Base-by-base conservation (phyloP, 2,888 invertebrate genomes). In the Opisthograptis luteolata region DNA sequence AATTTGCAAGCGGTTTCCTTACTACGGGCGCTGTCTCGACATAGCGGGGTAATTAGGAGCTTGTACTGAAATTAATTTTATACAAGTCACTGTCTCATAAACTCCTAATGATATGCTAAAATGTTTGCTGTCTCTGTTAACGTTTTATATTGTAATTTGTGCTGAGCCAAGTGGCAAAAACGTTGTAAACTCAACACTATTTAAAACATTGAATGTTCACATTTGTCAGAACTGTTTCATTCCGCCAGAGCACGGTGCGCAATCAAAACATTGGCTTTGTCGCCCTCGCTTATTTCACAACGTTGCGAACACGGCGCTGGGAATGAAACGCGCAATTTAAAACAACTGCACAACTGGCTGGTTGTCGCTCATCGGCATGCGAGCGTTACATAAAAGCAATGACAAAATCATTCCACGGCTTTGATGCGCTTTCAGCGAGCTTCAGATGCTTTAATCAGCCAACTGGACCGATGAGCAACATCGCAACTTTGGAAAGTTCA, bases 381-480 rank as follows among this genome's bases (percentile, higher is more conserved):
- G 27, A 27, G 10, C 8, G 13, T 14, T 1, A 27, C 19, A 32
- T 7, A 27, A 27, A 41, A 27, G 34, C 27, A 19, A 2, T 8
- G 22, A 9, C 1, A 14, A 30, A 31, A 37, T 4, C 5, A 2
- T 3, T 2, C 19, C n/a, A 2, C 13, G 1, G 37, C 13, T 37
- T 39, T 39, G 46, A 28, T 46, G 32, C 27, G 14, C 28, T 32
- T 14, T 10, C 15, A 27, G 12, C 5, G 0, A 31, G 15, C 13
- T 45, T 13, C 32, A 39, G 24, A 22, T 24, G 30, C 15, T 42
- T 42, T 31, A 42, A 31, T 24, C 15, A 42, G 22, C 17, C n/a
- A 3, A 27, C 4, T 24, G 32, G 39, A 30, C 25, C 9, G 30
- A 19, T 14, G 25, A 28, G 25, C 19, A 12, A 17, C 12, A 30